Evolutionary conservation across 2,888 invertebrate genomes (phyloP).

Genomic region (Merodon equestris): DNA sequence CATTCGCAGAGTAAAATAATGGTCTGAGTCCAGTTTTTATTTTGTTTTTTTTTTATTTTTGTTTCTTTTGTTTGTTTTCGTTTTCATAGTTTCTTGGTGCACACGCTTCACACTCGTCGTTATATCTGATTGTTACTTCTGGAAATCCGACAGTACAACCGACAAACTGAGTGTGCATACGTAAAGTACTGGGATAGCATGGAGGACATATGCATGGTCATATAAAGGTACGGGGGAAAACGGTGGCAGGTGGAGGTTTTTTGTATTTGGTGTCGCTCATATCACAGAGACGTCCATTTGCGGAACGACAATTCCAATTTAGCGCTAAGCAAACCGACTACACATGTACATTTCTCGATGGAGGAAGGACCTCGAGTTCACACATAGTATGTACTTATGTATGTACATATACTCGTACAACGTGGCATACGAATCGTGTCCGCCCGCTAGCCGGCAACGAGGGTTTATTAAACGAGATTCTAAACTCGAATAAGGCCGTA

Average conservation of each 20-base stretch:
- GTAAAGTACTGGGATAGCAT: not conserved
- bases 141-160: constrained; percentile 24
- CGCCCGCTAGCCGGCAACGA: constrained; percentile 38
- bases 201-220: not conserved
- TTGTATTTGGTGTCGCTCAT: constrained; percentile 48
- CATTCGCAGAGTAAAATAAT: constrained; percentile 47
- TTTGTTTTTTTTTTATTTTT: constrained; percentile 10
- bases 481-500: constrained; percentile 33
- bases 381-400: too few relatives aligned
- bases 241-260: not conserved
- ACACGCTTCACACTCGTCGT: not conserved
- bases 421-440: constrained; percentile 1
- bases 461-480: constrained; percentile 64
- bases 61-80: not conserved
- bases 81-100: constrained; percentile 6
- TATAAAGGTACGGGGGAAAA: constrained; percentile 8
- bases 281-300: constrained; percentile 48
- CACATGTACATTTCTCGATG: constrained; percentile 26
- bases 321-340: constrained; percentile 56
- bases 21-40: not conserved
- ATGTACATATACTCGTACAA: not conserved
- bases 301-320: constrained; percentile 55
- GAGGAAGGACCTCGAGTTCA: too few relatives aligned
- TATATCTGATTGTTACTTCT: constrained; percentile 50
- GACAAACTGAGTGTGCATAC: constrained; percentile 19